These are phyloP conservation scores for Simalia tracyae DNA, from an alignment of 2,797 vertebrate genomes.

Conservation along the genomic window DNA sequence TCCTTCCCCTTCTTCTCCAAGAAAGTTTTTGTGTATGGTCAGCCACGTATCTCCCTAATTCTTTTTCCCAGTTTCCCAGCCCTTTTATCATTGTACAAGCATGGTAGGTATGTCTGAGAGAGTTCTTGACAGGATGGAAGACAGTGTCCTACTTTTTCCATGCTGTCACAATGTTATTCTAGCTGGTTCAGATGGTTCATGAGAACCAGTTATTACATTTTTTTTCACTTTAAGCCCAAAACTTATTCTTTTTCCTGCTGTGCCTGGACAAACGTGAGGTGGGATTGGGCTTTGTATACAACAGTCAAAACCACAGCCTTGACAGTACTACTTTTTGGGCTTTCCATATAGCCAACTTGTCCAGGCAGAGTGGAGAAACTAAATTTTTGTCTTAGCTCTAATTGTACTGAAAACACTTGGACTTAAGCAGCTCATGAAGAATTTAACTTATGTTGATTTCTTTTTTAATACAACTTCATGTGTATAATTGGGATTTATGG, in stretches of 20 bases:
- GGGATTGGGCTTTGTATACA: background rate
- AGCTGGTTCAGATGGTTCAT: background rate
- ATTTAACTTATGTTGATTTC: background rate
- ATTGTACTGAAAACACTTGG: background rate
- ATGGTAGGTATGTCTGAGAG: background rate
- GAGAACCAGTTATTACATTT: background rate
- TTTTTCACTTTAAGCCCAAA: background rate
- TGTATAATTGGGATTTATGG: background rate
- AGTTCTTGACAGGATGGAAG: background rate
- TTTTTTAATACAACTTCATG: background rate
- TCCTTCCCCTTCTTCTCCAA: background rate
- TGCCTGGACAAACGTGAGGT: background rate
- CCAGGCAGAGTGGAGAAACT: background rate
- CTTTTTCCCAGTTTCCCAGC: background rate
- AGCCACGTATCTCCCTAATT: background rate
- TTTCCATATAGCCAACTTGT: background rate
- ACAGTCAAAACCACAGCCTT: background rate
- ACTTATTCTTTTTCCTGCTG: fast-evolving
- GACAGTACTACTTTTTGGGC: background rate
- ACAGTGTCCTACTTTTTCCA: background rate
- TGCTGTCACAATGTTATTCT: background rate
- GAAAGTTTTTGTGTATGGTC: background rate
- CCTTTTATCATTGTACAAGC: background rate
- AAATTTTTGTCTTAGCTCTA: background rate
- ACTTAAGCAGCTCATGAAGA: background rate